Base-by-base conservation (phyloP, 2,113 vertebrate genomes). In the Genyomyrus donnyi region DNA sequence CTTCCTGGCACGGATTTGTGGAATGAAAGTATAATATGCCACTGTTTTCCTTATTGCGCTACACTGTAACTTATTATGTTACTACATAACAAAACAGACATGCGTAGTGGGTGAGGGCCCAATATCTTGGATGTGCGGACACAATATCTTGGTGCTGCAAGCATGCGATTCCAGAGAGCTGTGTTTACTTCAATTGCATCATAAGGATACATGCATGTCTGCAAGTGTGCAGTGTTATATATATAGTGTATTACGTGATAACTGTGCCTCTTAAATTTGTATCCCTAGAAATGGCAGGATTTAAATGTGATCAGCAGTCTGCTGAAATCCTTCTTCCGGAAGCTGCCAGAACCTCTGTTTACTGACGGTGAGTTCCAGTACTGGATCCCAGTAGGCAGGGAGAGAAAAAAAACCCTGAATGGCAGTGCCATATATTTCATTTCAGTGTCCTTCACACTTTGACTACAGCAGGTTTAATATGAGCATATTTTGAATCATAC, bases 251-350 rank as follows among this genome's bases (percentile, higher is more conserved):
- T 46, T 50, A 11, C 27, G 21, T 52, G 17, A 19, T 74, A 77
- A 58, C 49, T 42, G 8, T 62, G 10, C 52, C 21, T 74, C 87
- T 42, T 80, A 1, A 46, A 89, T 85, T 39, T 39, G 66, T 93
- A n/a, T 91, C 92, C 92, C 84, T 93, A 98, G 98, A 96, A 97
- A 90, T 99, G 98, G 97, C 98, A 99, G 93, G 98, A 99, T 91
- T 95, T 98, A 91, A 99, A 99, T 0, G 98, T 99, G 50, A 98
- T 99, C 93, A 99, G 98, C 95, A 99, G 98, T 92, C 95, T 99
- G 42, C 94, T 99, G 50, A 99, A 99, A 90, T 97, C 97, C 50
- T 99, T 99, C 95, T 99, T 99, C 94, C 93, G 98, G 53, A 99
- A 99, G 91, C 96, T 99, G 1, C 98, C 98, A 0, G 98, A 99